Evolutionary conservation across 2,888 invertebrate species (phyloP), one percentile per base, ranked within the genome.

Genomic region (Philereme transversata): DNA sequence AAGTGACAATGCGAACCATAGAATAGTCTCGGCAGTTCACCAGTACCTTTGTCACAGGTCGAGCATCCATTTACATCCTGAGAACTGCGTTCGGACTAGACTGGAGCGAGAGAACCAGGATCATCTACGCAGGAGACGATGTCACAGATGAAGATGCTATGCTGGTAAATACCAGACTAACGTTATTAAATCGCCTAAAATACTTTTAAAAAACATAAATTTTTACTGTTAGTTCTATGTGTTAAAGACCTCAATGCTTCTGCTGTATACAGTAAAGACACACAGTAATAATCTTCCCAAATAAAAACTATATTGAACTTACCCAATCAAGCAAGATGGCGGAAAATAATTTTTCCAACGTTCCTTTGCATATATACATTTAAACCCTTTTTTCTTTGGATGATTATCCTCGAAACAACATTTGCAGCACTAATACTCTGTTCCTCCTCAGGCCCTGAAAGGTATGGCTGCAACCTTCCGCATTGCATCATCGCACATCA

Each of bases 391-490:
- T 8, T 9, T 9, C 41, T 4, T 5, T 9, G n/a, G 9, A 8
- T 4, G 38, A 41, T 9, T 41, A 38, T 38, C 36, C 5, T 38
- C 36, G 7, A 38, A 50, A 9, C 9, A 41, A 9, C 49, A 11
- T 33, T 51, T 51, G 45, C n/a, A 9, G 5, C 4, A 41, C n/a
- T 9, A 9, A 8, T 8, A 43, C 35, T 44, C 5, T 47, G 49
- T 5, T 22, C 4, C 6, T 56, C 67, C 67, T 43, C 80, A 97
- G 97, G 97, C 97, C 0, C 90, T 97, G 59, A 97, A 97, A 92
- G 97, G 97, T 83, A 97, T 98, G 97, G 97, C 97, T 0, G 96
- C 97, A 1, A 97, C 97, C 4, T 98, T 98, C 94, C 95, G 97
- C 53, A 97, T 98, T 7, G 96, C 97, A 0, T 96, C 97, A 0